A percentile compares a stretch with the other conserved stretches of the same genome.
These are phyloP conservation scores for Theocolax elegans DNA, from an alignment of 1,140 invertebrate genomes.

Conservation along the genomic window DNA sequence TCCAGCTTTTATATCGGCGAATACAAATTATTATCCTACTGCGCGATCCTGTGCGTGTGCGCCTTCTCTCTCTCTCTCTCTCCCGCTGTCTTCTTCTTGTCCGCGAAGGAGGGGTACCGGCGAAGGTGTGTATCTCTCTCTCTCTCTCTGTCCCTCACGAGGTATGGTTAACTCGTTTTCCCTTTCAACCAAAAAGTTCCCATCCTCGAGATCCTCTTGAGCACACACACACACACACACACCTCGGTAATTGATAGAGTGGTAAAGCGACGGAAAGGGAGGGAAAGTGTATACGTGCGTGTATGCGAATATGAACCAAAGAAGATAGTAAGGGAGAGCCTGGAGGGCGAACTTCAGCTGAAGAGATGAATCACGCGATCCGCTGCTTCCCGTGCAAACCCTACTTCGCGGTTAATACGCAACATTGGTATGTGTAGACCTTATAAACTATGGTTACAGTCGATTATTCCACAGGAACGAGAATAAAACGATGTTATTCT, in stretches of 20 bases:
- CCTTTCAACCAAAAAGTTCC: neutral
- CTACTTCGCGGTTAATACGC: too few species aligned
- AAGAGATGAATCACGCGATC: slow-evolving; percentile 38
- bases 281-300: too few species aligned
- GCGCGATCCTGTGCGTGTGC: neutral
- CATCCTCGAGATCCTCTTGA: neutral
- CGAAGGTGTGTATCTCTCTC: neutral
- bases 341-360: neutral
- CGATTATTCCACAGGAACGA: too few species aligned
- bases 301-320: neutral
- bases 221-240: too few species aligned
- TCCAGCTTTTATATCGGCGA: slow-evolving; percentile 31
- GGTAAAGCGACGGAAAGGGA: slow-evolving; percentile 33
- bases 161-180: neutral
- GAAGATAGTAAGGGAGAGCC: neutral
- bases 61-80: neutral
- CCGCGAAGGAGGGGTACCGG: too few species aligned
- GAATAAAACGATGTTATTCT: too few species aligned
- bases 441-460: too few species aligned
- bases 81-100: neutral
- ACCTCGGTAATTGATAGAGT: slow-evolving; percentile 40
- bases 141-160: neutral
- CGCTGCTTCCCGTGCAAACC: neutral
- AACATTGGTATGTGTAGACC: too few species aligned
- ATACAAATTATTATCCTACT: slow-evolving; percentile 40